Conservation (phyloP, 1,140 invertebrate species). For the Trichoplusia ni region DNA sequence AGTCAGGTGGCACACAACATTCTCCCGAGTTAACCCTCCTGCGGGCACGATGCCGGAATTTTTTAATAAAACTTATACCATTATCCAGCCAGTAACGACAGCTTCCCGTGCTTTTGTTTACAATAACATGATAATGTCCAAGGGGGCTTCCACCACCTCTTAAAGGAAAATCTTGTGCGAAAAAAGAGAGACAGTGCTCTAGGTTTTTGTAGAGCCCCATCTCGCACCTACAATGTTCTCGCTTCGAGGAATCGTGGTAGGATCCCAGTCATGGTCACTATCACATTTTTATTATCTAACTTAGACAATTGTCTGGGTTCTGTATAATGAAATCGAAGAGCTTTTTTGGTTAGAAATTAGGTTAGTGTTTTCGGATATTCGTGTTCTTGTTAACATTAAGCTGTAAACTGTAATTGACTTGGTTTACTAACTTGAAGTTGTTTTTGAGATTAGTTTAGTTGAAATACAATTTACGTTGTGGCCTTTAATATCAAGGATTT, state of each 20-base stretch:
- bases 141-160: too few species aligned
- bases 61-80: constrained; percentile 32
- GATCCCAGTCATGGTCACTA: constrained; percentile 28
- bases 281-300: constrained; percentile 23
- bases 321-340: constrained; percentile 31
- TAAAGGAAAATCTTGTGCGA: too few species aligned
- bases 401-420: too few species aligned
- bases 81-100: constrained; percentile 19
- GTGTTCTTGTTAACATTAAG: constrained; percentile 5
- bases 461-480: too few species aligned
- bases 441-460: not conserved
- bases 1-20: not conserved
- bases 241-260: too few species aligned
- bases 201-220: too few species aligned
- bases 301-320: constrained; percentile 20
- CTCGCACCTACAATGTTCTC: too few species aligned
- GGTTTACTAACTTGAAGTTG: too few species aligned
- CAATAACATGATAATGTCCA: constrained; percentile 35
- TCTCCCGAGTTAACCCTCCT: not conserved
- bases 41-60: not conserved
- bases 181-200: too few species aligned
- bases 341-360: too few species aligned
- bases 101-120: constrained; percentile 20
- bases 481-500: too few species aligned
- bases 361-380: constrained; percentile 8